Evolutionary conservation across 2,113 vertebrate genomes (phyloP).

Genomic region (Turnix velox): DNA sequence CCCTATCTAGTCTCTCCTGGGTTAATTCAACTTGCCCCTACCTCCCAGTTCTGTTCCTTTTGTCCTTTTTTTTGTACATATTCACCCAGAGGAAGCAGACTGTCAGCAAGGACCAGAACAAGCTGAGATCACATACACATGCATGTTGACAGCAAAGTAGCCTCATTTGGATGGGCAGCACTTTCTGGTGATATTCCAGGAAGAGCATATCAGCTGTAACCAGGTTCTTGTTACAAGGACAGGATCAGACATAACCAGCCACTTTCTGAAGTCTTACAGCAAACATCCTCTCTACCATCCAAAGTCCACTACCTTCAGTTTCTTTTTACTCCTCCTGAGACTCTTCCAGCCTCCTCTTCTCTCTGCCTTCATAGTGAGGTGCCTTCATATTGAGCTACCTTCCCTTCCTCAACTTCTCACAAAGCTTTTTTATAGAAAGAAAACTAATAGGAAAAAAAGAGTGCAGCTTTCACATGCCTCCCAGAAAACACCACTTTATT

Average conservation of each 20-base stretch:
- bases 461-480: not conserved
- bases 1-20: not conserved
- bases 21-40: not conserved
- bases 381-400: accelerated
- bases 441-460: not conserved
- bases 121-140: not conserved
- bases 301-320: not conserved
- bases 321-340: not conserved
- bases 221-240: not conserved
- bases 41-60: not conserved
- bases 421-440: not conserved
- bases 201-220: not conserved
- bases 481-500: not conserved
- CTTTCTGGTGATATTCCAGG: not conserved
- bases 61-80: not conserved
- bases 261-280: not conserved
- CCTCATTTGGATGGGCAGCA: not conserved
- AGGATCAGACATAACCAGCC: not conserved
- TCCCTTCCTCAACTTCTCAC: not conserved
- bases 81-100: not conserved
- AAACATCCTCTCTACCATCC: not conserved
- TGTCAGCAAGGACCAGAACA: not conserved
- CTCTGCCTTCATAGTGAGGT: not conserved
- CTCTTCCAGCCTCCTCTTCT: not conserved
- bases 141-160: not conserved